Percentiles rank a stretch among this genome's conserved stretches.
phyloP scores from a whole-genome alignment of 2,113 vertebrate species.

The Ammodytes dubius region DNA sequence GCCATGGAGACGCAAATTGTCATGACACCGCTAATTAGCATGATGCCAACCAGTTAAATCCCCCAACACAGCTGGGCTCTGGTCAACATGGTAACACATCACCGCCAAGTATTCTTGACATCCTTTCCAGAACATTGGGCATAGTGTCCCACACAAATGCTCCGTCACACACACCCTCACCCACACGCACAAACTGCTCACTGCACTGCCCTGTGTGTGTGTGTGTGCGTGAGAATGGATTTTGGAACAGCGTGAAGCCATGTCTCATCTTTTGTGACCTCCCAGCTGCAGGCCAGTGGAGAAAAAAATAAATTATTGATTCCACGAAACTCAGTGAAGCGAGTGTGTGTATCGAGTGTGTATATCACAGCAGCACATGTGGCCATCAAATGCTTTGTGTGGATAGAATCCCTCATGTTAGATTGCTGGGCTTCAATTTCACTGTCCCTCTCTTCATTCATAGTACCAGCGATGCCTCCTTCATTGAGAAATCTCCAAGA shows the following conservation, averaged over 20 bases:
- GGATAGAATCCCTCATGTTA: slow-evolving; percentile 17
- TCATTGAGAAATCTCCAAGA: slow-evolving; percentile 62
- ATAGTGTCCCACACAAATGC: slow-evolving; percentile 48
- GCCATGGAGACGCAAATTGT: slow-evolving; percentile 70
- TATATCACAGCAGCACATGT: slow-evolving; percentile 51
- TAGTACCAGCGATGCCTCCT: slow-evolving; percentile 29
- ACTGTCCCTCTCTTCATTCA: slow-evolving; percentile 36
- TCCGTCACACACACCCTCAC: slow-evolving; percentile 15
- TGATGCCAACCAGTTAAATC: slow-evolving; percentile 76
- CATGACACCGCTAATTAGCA: slow-evolving; percentile 77
- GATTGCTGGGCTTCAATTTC: slow-evolving; percentile 42
- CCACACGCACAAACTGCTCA: slow-evolving; percentile 5
- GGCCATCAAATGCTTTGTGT: slow-evolving; percentile 35
- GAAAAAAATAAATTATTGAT: slow-evolving; percentile 54
- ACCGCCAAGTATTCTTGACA: slow-evolving; percentile 74
- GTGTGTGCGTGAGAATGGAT: slow-evolving; percentile 57
- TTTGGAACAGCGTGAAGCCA: slow-evolving; percentile 64
- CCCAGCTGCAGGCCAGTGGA: slow-evolving; percentile 59
- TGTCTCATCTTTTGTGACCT: slow-evolving; percentile 69
- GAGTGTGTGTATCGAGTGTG: slow-evolving; percentile 18
- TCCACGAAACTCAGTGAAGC: slow-evolving; percentile 45
- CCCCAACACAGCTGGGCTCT: slow-evolving; percentile 70
- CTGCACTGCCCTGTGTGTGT: not conserved
- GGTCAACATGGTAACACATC: slow-evolving; percentile 74
- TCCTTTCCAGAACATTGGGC: slow-evolving; percentile 65